Conservation (phyloP, 1,140 invertebrate genomes). For the Drosophila biarmipes region DNA sequence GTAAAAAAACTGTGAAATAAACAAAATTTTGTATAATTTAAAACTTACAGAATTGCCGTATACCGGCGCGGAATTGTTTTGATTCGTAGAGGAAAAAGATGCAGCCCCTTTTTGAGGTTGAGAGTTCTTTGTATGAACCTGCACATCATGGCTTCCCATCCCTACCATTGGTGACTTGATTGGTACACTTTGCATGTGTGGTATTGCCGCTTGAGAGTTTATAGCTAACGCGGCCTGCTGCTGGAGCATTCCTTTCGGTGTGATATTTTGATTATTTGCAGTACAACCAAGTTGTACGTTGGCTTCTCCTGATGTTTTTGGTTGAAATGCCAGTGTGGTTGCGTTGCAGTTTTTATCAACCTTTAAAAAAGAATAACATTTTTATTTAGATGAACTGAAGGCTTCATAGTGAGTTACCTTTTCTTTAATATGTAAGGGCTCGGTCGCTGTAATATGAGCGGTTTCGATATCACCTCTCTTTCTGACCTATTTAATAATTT, state of each 20-base stretch:
- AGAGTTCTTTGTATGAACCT: slow-evolving; percentile 29
- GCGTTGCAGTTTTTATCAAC: slow-evolving; percentile 91
- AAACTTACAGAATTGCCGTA: slow-evolving; percentile 53
- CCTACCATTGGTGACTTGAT: slow-evolving; percentile 43
- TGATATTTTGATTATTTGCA: slow-evolving; percentile 62
- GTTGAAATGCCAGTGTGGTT: slow-evolving; percentile 80
- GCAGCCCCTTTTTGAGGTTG: slow-evolving; percentile 18
- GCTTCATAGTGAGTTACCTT: slow-evolving; percentile 53
- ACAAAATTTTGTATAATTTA: not conserved
- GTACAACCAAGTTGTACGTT: slow-evolving; percentile 48
- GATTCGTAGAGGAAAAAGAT: slow-evolving; percentile 41
- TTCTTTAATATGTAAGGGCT: slow-evolving; percentile 79
- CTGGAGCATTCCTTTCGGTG: slow-evolving; percentile 30
- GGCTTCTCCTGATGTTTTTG: slow-evolving; percentile 53
- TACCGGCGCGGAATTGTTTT: slow-evolving; percentile 70
- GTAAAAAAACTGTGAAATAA: not conserved
- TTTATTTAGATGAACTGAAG: not conserved
- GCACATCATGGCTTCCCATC: slow-evolving; percentile 26
- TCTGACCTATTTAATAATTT: slow-evolving; percentile 44
- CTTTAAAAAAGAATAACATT: slow-evolving; percentile 19
- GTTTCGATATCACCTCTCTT: slow-evolving; percentile 77
- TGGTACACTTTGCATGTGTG: slow-evolving; percentile 53
- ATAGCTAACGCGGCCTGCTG: slow-evolving; percentile 32
- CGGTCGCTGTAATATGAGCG: slow-evolving; percentile 73
- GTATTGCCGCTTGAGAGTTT: slow-evolving; percentile 20